Evolutionary conservation across 1,140 invertebrate species (phyloP).

Genomic region (Apis florea): DNA sequence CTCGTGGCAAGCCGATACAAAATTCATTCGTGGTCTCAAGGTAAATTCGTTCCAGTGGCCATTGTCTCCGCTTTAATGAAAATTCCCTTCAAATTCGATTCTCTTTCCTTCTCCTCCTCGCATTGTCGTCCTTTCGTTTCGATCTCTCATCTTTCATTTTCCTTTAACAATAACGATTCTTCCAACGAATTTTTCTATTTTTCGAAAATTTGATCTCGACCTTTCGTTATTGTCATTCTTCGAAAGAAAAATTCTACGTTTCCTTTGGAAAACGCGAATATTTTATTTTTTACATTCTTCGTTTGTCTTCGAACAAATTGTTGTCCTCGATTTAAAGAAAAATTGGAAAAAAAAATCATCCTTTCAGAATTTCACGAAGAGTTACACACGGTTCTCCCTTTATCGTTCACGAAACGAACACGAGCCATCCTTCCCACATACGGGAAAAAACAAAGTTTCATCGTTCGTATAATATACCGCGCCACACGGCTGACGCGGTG

Average conservation of each 20-base stretch:
- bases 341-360: background rate
- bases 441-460: slow-evolving; percentile 26
- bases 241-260: too few relatives aligned
- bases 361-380: too few relatives aligned
- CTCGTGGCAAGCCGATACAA: background rate
- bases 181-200: too few relatives aligned
- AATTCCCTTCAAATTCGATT: background rate
- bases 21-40: background rate
- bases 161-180: background rate
- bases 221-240: too few relatives aligned
- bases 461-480: slow-evolving; percentile 4
- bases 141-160: background rate
- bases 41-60: background rate
- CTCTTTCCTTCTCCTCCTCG: too few relatives aligned
- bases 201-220: too few relatives aligned
- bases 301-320: too few relatives aligned
- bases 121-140: background rate
- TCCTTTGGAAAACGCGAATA: too few relatives aligned
- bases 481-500: background rate
- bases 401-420: slow-evolving; percentile 5
- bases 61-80: background rate
- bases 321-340: too few relatives aligned
- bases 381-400: background rate
- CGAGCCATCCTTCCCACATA: background rate
- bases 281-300: too few relatives aligned